Evolutionary conservation across 2,113 vertebrate species (phyloP).

Genomic region (Mormyrus iriodes): DNA sequence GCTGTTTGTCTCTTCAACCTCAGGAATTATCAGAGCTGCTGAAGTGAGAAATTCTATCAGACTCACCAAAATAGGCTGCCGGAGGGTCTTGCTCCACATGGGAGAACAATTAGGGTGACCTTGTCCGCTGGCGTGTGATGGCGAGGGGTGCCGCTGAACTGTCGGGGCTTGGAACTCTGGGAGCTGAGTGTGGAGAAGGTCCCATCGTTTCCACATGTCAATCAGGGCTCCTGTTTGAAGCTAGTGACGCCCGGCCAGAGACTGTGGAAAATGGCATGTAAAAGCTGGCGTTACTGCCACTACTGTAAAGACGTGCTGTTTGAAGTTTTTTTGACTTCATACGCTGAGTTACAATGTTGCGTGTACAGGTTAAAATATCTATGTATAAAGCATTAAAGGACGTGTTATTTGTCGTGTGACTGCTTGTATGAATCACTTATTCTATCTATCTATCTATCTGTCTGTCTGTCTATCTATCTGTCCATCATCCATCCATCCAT

Average conservation of each 20-base stretch:
- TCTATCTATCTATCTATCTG: not conserved
- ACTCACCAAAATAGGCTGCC: constrained; percentile 28
- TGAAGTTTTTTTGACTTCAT: not conserved
- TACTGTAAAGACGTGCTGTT: not conserved
- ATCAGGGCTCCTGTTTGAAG: not conserved
- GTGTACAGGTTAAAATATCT: not conserved
- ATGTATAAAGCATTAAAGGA: not conserved
- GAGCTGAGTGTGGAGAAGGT: not conserved
- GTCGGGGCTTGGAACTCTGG: not conserved
- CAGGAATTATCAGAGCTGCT: constrained; percentile 28
- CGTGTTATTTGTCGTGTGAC: not conserved
- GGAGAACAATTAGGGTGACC: constrained; percentile 33
- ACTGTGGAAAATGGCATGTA: not conserved
- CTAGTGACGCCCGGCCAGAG: not conserved
- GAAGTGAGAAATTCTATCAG: constrained; percentile 31
- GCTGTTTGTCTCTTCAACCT: constrained; percentile 24
- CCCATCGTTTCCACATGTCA: not conserved
- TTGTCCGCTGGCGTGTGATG: constrained; percentile 20
- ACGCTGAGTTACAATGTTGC: not conserved
- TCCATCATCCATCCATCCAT: not conserved
- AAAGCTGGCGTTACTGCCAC: not conserved
- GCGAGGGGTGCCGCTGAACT: not conserved
- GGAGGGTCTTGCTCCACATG: constrained; percentile 18
- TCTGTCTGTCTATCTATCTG: not conserved
- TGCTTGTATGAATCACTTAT: not conserved